Percentiles rank a stretch among this genome's conserved stretches.
These are phyloP conservation scores for Temnothorax longispinosus DNA, from an alignment of 1,140 invertebrate genomes.

Conservation along the genomic window DNA sequence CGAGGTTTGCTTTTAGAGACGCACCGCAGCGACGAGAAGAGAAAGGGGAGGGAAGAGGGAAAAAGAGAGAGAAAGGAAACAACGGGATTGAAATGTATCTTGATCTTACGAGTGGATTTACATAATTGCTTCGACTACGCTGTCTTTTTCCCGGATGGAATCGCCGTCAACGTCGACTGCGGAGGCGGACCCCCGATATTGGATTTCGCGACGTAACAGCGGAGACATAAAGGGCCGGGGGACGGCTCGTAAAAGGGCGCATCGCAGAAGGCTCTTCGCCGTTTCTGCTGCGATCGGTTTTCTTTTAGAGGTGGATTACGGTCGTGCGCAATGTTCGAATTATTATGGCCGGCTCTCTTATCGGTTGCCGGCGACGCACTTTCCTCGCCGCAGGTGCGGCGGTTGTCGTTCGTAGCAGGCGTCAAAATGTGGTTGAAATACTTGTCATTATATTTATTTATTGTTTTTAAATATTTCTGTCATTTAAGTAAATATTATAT, in stretches of 20 bases:
- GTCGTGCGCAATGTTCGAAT: slow-evolving; percentile 19
- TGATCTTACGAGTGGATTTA: slow-evolving; percentile 79
- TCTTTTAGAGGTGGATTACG: slow-evolving; percentile 28
- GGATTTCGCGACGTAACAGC: slow-evolving; percentile 72
- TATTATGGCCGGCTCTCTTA: slow-evolving; percentile 17
- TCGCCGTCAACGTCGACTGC: slow-evolving; percentile 63
- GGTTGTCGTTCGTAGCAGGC: background rate
- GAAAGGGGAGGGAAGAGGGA: too few relatives aligned
- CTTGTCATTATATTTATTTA: background rate
- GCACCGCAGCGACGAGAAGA: background rate
- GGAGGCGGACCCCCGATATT: slow-evolving; percentile 74
- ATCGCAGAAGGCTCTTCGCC: slow-evolving; percentile 16
- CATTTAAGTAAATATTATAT: background rate
- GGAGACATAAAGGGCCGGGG: slow-evolving; percentile 63
- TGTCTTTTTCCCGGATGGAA: slow-evolving; percentile 71
- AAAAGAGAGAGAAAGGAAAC: background rate
- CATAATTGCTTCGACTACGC: slow-evolving; percentile 81
- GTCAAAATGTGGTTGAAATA: background rate
- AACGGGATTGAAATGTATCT: slow-evolving; percentile 80
- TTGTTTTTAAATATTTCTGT: background rate
- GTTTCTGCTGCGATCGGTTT: slow-evolving; percentile 38
- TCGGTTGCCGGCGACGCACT: background rate
- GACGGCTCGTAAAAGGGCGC: slow-evolving; percentile 74
- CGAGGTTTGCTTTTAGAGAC: slow-evolving; percentile 39
- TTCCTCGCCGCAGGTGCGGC: background rate